Evolutionary conservation across 2,888 invertebrate species (phyloP).

Genomic region (Mycalesis mineus): DNA sequence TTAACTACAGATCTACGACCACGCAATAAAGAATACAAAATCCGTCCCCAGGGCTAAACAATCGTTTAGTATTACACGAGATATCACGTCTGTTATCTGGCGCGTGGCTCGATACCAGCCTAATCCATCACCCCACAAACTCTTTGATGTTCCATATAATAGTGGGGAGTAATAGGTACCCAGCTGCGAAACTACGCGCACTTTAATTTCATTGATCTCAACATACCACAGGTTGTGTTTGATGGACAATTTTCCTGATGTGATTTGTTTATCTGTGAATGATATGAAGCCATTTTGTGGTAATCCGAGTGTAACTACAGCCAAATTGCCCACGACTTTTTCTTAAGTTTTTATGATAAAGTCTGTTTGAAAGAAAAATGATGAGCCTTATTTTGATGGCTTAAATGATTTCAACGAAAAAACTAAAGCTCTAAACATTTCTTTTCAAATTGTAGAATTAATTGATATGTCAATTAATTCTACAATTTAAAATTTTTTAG

Average conservation of each 20-base stretch:
- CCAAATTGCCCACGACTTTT: too few relatives aligned
- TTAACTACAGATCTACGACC: constrained; percentile 38
- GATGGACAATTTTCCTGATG: constrained; percentile 6
- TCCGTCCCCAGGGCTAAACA: constrained; percentile 46
- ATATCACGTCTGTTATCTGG: constrained; percentile 52
- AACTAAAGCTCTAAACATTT: too few relatives aligned
- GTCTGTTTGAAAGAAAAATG: too few relatives aligned
- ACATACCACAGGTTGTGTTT: constrained; percentile 6
- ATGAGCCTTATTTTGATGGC: too few relatives aligned
- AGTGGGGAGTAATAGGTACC: constrained; percentile 38
- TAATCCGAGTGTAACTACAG: too few relatives aligned
- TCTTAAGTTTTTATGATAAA: too few relatives aligned
- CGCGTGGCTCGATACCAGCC: constrained; percentile 64
- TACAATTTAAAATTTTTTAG: too few relatives aligned
- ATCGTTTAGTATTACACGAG: constrained; percentile 45
- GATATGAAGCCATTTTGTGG: background rate
- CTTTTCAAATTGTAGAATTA: too few relatives aligned
- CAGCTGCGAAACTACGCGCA: constrained; percentile 27
- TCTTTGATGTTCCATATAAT: constrained; percentile 64
- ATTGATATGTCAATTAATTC: too few relatives aligned
- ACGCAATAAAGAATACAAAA: constrained; percentile 37
- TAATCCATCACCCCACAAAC: constrained; percentile 66
- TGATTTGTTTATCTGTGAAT: background rate
- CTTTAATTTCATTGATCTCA: constrained; percentile 22
- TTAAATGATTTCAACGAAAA: too few relatives aligned